These are phyloP conservation scores for Metacarcinus magister DNA, from an alignment of 2,888 invertebrate genomes.

Conservation along the genomic window DNA sequence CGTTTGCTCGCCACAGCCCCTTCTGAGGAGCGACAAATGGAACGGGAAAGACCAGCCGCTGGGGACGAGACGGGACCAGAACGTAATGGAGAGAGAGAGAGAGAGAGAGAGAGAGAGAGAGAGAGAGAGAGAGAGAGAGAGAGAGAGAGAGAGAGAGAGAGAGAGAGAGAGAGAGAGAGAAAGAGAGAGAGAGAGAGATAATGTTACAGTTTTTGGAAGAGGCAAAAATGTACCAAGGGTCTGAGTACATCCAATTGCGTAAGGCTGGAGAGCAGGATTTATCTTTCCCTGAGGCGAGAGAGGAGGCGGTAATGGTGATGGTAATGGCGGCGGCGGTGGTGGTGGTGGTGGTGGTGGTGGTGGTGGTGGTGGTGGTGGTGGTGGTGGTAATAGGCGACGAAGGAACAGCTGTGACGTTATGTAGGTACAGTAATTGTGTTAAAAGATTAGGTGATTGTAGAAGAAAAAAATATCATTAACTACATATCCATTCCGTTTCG, in stretches of 20 bases:
- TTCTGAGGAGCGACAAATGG: slow-evolving; percentile 38
- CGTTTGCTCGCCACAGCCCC: slow-evolving; percentile 36
- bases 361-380: background rate
- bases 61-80: slow-evolving; percentile 17
- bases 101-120: slow-evolving; percentile 54
- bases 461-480: background rate
- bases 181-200: slow-evolving; percentile 15
- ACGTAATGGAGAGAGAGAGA: slow-evolving; percentile 9
- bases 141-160: background rate
- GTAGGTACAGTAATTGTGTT: background rate
- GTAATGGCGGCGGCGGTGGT: background rate
- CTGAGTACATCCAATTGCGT: slow-evolving; percentile 48
- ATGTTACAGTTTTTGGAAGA: slow-evolving; percentile 7
- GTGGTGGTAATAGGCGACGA: background rate
- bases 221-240: background rate
- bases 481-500: no score
- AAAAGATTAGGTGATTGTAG: background rate
- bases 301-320: slow-evolving; percentile 45
- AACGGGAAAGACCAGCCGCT: background rate
- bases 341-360: background rate
- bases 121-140: slow-evolving; percentile 28
- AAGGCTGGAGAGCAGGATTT: slow-evolving; percentile 36
- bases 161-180: slow-evolving; percentile 32
- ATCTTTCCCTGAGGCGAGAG: slow-evolving; percentile 41
- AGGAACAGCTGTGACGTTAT: background rate